Conservation (phyloP, 2,888 invertebrate genomes). For the Pandemis cinnamomeana region DNA sequence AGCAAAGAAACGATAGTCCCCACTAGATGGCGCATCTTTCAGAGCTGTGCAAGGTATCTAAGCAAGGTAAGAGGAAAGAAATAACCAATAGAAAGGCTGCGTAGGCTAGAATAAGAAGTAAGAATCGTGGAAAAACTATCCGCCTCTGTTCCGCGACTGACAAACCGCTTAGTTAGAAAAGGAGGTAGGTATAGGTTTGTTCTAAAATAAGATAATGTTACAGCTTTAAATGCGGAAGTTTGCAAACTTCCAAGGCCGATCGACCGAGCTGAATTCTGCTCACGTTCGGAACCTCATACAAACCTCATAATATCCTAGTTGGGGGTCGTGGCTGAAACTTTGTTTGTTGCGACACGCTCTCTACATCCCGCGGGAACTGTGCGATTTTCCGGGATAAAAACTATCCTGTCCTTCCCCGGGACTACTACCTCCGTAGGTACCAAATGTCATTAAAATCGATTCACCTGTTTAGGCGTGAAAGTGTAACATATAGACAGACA, state of each 20-base stretch:
- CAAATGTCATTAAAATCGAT: no score
- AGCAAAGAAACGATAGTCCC: no score
- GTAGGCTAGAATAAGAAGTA: no score
- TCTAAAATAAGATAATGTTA: background rate
- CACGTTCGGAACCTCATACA: background rate
- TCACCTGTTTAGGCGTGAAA: no score
- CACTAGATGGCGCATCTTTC: no score
- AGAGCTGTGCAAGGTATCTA: no score
- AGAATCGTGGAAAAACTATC: background rate
- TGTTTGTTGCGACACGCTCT: background rate
- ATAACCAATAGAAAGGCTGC: no score
- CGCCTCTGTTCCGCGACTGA: background rate
- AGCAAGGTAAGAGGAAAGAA: no score
- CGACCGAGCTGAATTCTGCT: background rate
- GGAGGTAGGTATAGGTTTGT: background rate
- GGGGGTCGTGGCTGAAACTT: slow-evolving; percentile 4
- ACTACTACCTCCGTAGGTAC: no score
- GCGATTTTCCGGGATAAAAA: no score
- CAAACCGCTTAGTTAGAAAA: background rate
- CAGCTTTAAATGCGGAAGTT: background rate
- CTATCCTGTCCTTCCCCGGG: no score
- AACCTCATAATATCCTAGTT: background rate
- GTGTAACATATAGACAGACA: no score
- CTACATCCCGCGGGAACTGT: background rate
- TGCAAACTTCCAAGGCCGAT: background rate